phyloP scores from a whole-genome alignment of 2,113 vertebrate genomes.

The Chaetodon trifascialis region DNA sequence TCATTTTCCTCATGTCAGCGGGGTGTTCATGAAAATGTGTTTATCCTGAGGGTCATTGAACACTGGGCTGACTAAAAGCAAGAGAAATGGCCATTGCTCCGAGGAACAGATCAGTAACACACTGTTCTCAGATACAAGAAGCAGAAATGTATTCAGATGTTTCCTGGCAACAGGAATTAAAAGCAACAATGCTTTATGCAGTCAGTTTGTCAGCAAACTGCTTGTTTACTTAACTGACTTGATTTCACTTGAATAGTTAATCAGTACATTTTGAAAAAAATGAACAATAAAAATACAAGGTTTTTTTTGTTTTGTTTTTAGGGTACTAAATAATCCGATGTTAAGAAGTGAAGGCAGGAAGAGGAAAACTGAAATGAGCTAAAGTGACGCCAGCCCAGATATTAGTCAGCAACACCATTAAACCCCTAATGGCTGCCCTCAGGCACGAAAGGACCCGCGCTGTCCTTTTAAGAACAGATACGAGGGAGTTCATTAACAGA shows the following conservation, averaged over 20 bases:
- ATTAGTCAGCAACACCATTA: constrained; percentile 85
- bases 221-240: not conserved
- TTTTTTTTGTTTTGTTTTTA: too few relatives aligned
- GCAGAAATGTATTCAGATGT: not conserved
- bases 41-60: constrained; percentile 52
- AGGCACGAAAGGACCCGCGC: constrained; percentile 74
- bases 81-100: constrained; percentile 36
- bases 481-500: constrained; percentile 85
- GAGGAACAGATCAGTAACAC: constrained; percentile 27
- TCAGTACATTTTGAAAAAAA: too few relatives aligned
- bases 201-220: not conserved
- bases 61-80: constrained; percentile 24
- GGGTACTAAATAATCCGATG: not conserved
- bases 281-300: not conserved
- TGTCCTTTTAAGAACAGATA: constrained; percentile 84
- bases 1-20: constrained; percentile 8
- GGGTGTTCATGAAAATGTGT: constrained; percentile 22
- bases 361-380: constrained; percentile 52
- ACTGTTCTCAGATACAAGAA: constrained; percentile 5
- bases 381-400: constrained; percentile 71
- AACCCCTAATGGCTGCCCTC: constrained; percentile 78
- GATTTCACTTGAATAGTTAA: too few relatives aligned
- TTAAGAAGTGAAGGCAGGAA: not conserved
- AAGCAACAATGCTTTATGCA: constrained; percentile 5
- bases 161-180: constrained; percentile 12